Conservation (phyloP, 1,140 invertebrate species). For the Macrostomum lignano region DNA sequence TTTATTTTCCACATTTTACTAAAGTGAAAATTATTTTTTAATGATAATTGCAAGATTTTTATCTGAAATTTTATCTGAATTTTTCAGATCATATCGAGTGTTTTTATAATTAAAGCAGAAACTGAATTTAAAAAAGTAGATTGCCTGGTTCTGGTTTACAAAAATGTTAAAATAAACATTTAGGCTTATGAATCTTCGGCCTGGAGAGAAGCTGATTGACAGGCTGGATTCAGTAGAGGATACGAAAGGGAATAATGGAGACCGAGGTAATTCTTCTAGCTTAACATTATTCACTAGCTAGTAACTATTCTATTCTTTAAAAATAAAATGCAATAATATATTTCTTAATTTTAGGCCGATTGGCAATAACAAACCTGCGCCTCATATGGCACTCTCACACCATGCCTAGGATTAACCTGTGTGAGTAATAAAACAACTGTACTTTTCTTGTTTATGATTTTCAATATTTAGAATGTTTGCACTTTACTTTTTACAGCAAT, state of each 20-base stretch:
- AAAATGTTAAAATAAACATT: too few species aligned
- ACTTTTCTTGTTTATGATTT: too few species aligned
- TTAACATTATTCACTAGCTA: too few species aligned
- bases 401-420: conserved; percentile 62
- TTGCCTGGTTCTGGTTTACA: too few species aligned
- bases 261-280: conserved; percentile 44
- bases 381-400: conserved; percentile 63
- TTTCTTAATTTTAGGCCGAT: conserved; percentile 28
- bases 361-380: conserved; percentile 60
- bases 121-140: neutral
- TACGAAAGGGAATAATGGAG: conserved; percentile 79
- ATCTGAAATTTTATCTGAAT: conserved; percentile 56
- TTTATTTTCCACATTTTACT: too few species aligned
- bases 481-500: conserved; percentile 39
- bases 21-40: too few species aligned
- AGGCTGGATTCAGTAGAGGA: conserved; percentile 74
- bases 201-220: conserved; percentile 64
- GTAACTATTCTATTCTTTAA: too few species aligned
- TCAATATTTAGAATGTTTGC: conserved; percentile 12
- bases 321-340: neutral
- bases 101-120: too few species aligned
- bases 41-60: conserved; percentile 60
- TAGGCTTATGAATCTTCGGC: too few species aligned
- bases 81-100: conserved; percentile 48
- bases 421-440: too few species aligned